Percentiles rank a stretch among this genome's conserved stretches.
Conservation (phyloP, 2,113 vertebrate genomes). For the Pseudorectes ferrugineus region DNA sequence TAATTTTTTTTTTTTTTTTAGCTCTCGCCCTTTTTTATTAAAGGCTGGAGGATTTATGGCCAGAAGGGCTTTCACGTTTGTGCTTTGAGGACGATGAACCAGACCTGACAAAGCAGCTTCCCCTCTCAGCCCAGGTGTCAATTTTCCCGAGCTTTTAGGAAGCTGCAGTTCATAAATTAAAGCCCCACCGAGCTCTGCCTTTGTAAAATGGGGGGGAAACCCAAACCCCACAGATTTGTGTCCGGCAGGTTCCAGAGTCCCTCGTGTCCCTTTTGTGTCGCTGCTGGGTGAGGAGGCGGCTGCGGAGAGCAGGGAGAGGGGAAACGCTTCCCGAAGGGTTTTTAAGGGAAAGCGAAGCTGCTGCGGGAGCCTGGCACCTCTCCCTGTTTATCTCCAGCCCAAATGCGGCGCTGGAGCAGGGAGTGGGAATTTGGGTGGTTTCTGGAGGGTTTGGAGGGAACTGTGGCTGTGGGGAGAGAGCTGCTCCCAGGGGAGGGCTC, state of each 20-base stretch:
- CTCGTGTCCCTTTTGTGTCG: not conserved
- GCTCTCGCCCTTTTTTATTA: conserved; percentile 45
- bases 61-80: conserved; percentile 16
- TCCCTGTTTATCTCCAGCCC: not conserved
- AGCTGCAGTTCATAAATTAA: conserved; percentile 60
- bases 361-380: not conserved
- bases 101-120: conserved; percentile 30
- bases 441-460: not conserved
- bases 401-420: fast-evolving
- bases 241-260: not conserved
- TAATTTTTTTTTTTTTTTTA: not conserved
- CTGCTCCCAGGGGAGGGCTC: not conserved
- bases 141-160: conserved; percentile 37
- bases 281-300: not conserved
- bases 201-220: not conserved
- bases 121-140: conserved; percentile 47
- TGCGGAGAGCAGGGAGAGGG: not conserved
- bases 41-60: conserved; percentile 57
- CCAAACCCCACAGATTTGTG: not conserved
- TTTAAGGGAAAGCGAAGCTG: not conserved
- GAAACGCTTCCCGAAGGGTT: not conserved
- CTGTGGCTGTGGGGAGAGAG: not conserved
- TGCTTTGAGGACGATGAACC: conserved; percentile 20
- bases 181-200: not conserved
- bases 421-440: fast-evolving